A percentile compares a stretch with the other conserved stretches of the same genome.
These are phyloP conservation scores for Ischnus inquisitorius DNA, from an alignment of 2,888 invertebrate genomes.

Conservation along the genomic window DNA sequence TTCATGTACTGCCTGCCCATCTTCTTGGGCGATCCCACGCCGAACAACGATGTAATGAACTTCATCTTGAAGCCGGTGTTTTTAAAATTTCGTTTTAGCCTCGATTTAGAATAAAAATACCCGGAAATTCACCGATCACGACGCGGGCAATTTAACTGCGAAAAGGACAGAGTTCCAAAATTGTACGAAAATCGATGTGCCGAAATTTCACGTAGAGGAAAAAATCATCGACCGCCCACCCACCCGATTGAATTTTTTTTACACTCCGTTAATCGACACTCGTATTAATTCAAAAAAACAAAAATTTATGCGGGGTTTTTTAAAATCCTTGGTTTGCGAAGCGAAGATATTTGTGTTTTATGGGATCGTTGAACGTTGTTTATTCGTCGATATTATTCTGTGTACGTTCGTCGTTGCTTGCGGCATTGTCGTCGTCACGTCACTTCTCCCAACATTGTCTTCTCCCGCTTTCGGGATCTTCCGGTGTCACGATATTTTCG, in stretches of 20 bases:
- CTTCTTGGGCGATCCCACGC: slow-evolving; percentile 86
- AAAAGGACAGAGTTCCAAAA: neutral
- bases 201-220: neutral
- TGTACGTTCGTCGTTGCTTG: slow-evolving; percentile 60
- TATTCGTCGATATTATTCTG: neutral
- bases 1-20: slow-evolving; percentile 92
- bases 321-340: neutral
- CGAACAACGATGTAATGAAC: slow-evolving; percentile 83
- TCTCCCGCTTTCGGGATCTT: slow-evolving; percentile 6
- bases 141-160: slow-evolving; percentile 8
- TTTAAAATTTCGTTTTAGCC: slow-evolving; percentile 22
- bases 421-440: slow-evolving; percentile 74
- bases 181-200: neutral
- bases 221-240: slow-evolving; percentile 52
- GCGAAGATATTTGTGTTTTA: neutral
- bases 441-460: slow-evolving; percentile 82
- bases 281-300: neutral
- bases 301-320: neutral
- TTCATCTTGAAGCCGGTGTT: slow-evolving; percentile 81
- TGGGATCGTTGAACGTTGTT: neutral
- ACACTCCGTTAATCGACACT: neutral
- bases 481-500: neutral
- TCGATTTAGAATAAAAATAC: slow-evolving; percentile 20
- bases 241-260: slow-evolving; percentile 45
- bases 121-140: slow-evolving; percentile 38